These are phyloP conservation scores for Microcebus ravelobensis DNA, from an alignment of 2,113 vertebrate species.

Conservation along the genomic window DNA sequence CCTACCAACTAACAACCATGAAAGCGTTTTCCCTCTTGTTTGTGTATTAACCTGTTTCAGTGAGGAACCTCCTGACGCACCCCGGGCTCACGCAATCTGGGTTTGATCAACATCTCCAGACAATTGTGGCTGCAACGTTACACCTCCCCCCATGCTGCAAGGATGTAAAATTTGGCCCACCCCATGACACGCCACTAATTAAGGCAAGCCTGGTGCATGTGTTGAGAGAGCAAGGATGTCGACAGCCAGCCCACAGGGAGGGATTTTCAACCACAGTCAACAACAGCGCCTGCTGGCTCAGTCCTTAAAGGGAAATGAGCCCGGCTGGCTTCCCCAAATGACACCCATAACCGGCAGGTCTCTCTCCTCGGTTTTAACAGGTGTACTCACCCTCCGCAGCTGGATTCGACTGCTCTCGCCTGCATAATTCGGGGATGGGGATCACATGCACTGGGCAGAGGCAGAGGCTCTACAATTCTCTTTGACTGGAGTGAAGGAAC, in stretches of 20 bases:
- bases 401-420: rapidly evolving
- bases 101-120: conserved; percentile 17
- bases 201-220: not conserved
- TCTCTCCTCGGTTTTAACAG: not conserved
- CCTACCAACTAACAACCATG: not conserved
- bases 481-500: not conserved
- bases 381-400: not conserved
- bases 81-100: conserved; percentile 22
- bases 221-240: conserved; percentile 6
- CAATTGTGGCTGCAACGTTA: conserved; percentile 34
- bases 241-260: conserved; percentile 49
- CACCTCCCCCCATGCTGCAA: conserved; percentile 32
- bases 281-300: not conserved
- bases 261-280: conserved; percentile 44
- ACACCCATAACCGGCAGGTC: not conserved
- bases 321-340: not conserved
- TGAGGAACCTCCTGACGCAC: not conserved
- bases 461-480: not conserved
- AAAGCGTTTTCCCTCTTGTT: not conserved
- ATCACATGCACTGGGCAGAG: not conserved
- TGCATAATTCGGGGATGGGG: not conserved
- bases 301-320: conserved; percentile 54
- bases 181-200: conserved; percentile 39
- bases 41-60: not conserved
- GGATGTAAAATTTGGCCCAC: conserved; percentile 38